These are phyloP conservation scores for Liodrosophila aerea DNA, from an alignment of 2,888 invertebrate species.

Conservation along the genomic window DNA sequence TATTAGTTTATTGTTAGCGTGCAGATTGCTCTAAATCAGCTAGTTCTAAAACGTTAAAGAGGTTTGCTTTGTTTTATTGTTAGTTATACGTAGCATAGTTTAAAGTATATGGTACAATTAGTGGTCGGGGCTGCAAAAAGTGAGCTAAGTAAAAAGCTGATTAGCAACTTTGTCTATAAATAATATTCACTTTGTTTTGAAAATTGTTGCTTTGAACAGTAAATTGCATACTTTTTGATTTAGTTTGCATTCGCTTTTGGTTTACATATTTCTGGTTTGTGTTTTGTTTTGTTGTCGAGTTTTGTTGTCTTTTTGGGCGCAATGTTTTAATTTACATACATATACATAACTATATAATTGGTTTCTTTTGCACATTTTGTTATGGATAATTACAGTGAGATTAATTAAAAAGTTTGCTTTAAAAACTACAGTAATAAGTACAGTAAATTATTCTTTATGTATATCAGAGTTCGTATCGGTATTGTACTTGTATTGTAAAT, in stretches of 20 bases:
- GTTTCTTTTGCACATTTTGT: slow-evolving; percentile 30
- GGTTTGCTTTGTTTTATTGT: slow-evolving; percentile 4
- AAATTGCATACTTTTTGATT: slow-evolving; percentile 71
- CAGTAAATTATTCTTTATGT: slow-evolving; percentile 53
- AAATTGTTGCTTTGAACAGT: slow-evolving; percentile 64
- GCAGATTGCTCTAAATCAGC: slow-evolving; percentile 35
- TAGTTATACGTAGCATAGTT: slow-evolving; percentile 44
- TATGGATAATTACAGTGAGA: slow-evolving; percentile 75
- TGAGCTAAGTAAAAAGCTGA: slow-evolving; percentile 64
- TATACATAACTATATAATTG: slow-evolving; percentile 27
- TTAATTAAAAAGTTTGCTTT: slow-evolving; percentile 61
- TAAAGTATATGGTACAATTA: slow-evolving; percentile 62
- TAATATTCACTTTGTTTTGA: slow-evolving; percentile 24
- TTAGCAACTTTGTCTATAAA: slow-evolving; percentile 60
- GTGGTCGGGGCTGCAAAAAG: slow-evolving; percentile 57
- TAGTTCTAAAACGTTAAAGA: slow-evolving; percentile 34
- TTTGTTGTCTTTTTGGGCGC: slow-evolving; percentile 67
- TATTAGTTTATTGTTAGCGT: slow-evolving; percentile 21
- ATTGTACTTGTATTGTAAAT: slow-evolving; percentile 68
- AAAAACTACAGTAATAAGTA: slow-evolving; percentile 69
- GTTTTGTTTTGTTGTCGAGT: slow-evolving; percentile 17
- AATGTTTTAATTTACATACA: slow-evolving; percentile 61
- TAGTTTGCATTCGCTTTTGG: slow-evolving; percentile 28
- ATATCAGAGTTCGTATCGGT: slow-evolving; percentile 47
- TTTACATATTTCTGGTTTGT: slow-evolving; percentile 20